Conservation (phyloP, 37 sponge, comb jelly and placozoan species). For the Petrosia ficiformis region DNA sequence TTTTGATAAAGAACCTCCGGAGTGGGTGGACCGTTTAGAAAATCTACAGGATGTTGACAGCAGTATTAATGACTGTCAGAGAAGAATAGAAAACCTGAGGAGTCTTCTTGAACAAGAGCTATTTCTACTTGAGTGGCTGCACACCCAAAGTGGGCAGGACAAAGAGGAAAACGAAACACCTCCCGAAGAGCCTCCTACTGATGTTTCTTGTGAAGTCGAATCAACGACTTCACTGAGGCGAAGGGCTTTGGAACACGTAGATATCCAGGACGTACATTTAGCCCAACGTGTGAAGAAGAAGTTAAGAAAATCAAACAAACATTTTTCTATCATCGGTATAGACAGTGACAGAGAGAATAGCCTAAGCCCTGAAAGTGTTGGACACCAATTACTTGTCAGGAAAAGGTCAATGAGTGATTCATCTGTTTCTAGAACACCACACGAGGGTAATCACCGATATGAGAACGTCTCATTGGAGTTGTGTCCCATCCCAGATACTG, state of each 20-base stretch:
- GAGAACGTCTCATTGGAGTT: no score
- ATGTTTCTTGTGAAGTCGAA: not conserved
- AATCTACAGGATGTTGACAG: conserved; percentile 37
- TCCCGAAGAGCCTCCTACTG: not conserved
- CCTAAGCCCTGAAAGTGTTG: not conserved
- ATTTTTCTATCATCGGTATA: not conserved
- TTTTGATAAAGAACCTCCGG: conserved; percentile 49
- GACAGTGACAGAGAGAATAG: not conserved
- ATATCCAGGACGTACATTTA: not conserved
- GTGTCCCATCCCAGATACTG: not conserved
- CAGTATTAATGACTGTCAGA: conserved; percentile 9
- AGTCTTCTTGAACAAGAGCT: conserved; percentile 26
- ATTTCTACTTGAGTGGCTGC: conserved; percentile 35
- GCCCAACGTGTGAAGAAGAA: not conserved
- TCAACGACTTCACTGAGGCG: not conserved
- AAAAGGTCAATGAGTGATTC: not conserved
- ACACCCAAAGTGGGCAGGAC: not conserved
- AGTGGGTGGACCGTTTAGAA: conserved; percentile 34
- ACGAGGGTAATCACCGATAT: no score
- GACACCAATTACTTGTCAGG: not conserved
- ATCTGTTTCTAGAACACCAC: not conserved
- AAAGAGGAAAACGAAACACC: not conserved
- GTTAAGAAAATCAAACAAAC: not conserved
- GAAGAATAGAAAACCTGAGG: conserved; percentile 24
- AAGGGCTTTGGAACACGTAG: not conserved